These are phyloP conservation scores for Opisthocomus hoazin DNA, from an alignment of 2,113 vertebrate genomes.

Conservation along the genomic window DNA sequence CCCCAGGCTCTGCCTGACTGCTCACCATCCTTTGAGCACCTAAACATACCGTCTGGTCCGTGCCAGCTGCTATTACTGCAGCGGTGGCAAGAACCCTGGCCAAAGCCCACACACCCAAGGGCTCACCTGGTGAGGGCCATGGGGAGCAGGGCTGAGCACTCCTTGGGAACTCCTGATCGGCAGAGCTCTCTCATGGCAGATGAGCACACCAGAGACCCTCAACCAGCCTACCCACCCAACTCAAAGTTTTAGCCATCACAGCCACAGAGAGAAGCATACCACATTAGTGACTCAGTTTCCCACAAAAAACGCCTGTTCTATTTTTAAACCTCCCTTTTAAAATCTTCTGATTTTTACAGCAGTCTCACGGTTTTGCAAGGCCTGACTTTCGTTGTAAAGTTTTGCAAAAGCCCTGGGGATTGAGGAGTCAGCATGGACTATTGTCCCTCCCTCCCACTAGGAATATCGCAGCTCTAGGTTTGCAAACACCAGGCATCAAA, in stretches of 20 bases:
- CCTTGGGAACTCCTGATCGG: neutral
- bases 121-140: neutral
- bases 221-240: neutral
- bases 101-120: neutral
- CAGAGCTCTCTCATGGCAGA: neutral
- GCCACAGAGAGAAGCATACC: neutral
- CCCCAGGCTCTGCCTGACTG: neutral
- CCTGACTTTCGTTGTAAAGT: neutral
- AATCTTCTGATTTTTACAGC: neutral
- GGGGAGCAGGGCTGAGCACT: fast-evolving
- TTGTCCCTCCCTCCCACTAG: fast-evolving
- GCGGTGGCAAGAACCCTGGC: neutral
- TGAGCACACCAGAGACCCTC: neutral
- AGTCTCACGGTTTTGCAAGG: neutral
- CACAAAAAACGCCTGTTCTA: neutral
- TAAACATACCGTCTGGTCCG: neutral
- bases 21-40: neutral
- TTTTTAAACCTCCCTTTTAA: neutral
- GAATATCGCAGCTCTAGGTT: neutral
- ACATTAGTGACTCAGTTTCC: neutral
- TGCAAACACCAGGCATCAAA: neutral
- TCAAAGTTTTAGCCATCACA: neutral
- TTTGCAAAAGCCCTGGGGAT: neutral
- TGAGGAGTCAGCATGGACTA: fast-evolving
- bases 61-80: neutral